Percentiles rank a stretch among this genome's conserved stretches.
phyloP scores from a whole-genome alignment of 2,888 invertebrate genomes.

The Drosophila parthenogenetica region DNA sequence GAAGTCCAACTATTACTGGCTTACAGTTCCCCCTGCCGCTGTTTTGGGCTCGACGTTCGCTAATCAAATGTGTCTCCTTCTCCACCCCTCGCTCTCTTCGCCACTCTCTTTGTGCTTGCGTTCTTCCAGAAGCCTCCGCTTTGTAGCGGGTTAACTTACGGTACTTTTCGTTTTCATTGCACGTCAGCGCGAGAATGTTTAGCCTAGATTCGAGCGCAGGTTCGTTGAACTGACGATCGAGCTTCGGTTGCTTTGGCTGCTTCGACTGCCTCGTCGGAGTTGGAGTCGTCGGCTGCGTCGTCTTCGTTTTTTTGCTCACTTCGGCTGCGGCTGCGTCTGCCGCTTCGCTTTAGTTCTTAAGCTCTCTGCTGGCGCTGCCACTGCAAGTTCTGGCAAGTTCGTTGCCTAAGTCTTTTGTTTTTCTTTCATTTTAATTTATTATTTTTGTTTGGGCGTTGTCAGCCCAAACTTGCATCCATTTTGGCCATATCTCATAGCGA shows the following conservation, averaged over 20 bases:
- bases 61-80: slow-evolving; percentile 66
- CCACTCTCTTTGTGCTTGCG: slow-evolving; percentile 50
- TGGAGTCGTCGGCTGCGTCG: background rate
- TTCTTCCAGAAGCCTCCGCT: slow-evolving; percentile 61
- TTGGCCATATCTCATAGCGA: slow-evolving; percentile 23
- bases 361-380: slow-evolving; percentile 10
- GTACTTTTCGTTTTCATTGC: slow-evolving; percentile 86
- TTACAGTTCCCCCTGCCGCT: slow-evolving; percentile 35
- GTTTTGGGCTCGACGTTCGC: slow-evolving; percentile 58
- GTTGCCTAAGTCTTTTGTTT: slow-evolving; percentile 30
- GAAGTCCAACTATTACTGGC: background rate
- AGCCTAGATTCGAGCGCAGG: slow-evolving; percentile 85
- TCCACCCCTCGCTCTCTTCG: background rate
- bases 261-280: slow-evolving; percentile 4
- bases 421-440: no score
- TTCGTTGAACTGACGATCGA: slow-evolving; percentile 84
- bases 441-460: slow-evolving; percentile 62
- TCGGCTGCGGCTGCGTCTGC: background rate
- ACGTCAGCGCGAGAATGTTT: slow-evolving; percentile 85
- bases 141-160: slow-evolving; percentile 85
- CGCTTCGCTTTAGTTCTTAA: slow-evolving; percentile 2
- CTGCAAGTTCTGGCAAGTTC: slow-evolving; percentile 64
- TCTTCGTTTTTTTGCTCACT: slow-evolving; percentile 5
- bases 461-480: slow-evolving; percentile 36
- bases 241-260: slow-evolving; percentile 11